Percentiles rank a stretch among this genome's conserved stretches.
phyloP scores from a whole-genome alignment of 2,888 invertebrate genomes.

The Mechanitis messenoides region DNA sequence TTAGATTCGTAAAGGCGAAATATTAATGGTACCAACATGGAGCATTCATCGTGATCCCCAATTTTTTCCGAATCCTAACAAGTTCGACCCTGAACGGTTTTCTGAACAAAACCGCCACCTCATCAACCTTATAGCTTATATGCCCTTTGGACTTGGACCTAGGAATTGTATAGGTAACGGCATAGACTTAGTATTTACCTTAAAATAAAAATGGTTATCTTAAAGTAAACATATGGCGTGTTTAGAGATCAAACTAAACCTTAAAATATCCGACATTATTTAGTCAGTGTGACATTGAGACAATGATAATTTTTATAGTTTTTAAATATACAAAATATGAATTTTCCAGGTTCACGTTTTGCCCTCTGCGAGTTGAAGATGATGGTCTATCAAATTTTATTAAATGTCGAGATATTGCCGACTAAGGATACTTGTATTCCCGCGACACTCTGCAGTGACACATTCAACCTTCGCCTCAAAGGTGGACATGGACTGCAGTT shows the following conservation, averaged over 20 bases:
- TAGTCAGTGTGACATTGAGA: no score
- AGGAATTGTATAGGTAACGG: conserved; percentile 73
- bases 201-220: no score
- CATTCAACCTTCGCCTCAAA: conserved; percentile 40
- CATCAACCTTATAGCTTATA: conserved; percentile 44
- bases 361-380: conserved; percentile 59
- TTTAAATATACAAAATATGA: not conserved
- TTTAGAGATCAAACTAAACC: no score
- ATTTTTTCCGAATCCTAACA: conserved; percentile 68
- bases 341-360: conserved; percentile 47
- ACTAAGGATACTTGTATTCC: conserved; percentile 46
- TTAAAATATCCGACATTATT: no score
- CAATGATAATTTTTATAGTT: no score
- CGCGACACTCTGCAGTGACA: conserved; percentile 32
- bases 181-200: no score
- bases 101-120: conserved; percentile 72
- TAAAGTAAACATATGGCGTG: no score
- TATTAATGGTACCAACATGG: conserved; percentile 50
- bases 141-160: conserved; percentile 76
- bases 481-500: conserved; percentile 52
- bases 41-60: conserved; percentile 66
- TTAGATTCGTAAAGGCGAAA: conserved; percentile 42
- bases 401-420: conserved; percentile 45
- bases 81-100: conserved; percentile 76
- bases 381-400: conserved; percentile 50